Base-by-base conservation (phyloP, 1,140 invertebrate species). In the Bombyx mandarina region DNA sequence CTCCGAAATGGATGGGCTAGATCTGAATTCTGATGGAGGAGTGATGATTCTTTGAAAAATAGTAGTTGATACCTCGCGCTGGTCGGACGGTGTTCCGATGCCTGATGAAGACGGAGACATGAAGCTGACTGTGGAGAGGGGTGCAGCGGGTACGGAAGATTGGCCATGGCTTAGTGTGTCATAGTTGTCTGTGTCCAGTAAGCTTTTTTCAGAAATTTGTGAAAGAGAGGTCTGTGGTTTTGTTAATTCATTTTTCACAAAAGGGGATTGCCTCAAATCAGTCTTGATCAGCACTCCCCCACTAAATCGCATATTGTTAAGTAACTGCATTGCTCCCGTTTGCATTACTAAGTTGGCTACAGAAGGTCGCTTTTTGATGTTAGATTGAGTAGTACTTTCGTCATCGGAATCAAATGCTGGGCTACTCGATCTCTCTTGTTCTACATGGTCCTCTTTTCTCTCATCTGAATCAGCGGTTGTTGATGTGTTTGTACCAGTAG, bases 351-450 rank as follows among this genome's bases (percentile, higher is more conserved):
- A 81, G 9, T 91, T 92, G 1, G 90, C 91, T 7, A 93, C 80
- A 0, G 91, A 91, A 5, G 90, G 90, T 52, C 90, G 88, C 66
- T 90, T 90, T 69, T 91, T 91, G 9, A 85, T 78, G 54, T 89
- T 77, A 8, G 73, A 82, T 45, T 84, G 71, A 53, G 85, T 75
- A 63, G 89, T 83, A 61, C 94, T 95, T 61, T 96, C 95, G 51
- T 98, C 97, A 82, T 99, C 97, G 0, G 97, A 98, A 63, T 98
- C 97, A 82, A 98, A 98, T 0, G 95, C 96, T 1, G 97, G 97
- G 77, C 96, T 98, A 72, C 96, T 98, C 0, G 96, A 98, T 43
- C 96, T 89, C 81, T 99, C 97, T 8, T 95, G 95, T 79, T 94
- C 94, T 66, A 95, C 92, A 72, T 88, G 62, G 69, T 88, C 71